A percentile compares a stretch with the other conserved stretches of the same genome.
phyloP scores from a whole-genome alignment of 2,113 vertebrate species.

The Triplophysa siluroides region DNA sequence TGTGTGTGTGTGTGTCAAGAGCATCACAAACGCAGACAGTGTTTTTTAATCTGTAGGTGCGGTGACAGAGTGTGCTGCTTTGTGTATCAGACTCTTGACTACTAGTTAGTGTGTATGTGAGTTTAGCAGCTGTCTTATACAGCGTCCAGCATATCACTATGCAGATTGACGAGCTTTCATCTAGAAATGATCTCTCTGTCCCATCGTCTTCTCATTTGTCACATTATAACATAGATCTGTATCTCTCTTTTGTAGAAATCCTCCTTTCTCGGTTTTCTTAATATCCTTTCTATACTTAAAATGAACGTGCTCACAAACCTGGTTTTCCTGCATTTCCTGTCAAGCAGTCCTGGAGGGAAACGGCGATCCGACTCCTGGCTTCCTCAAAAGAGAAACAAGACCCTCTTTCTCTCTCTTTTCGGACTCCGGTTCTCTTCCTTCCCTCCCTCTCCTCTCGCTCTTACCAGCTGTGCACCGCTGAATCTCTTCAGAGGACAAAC shows the following conservation, averaged over 20 bases:
- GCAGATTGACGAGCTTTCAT: slow-evolving; percentile 34
- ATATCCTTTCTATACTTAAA: background rate
- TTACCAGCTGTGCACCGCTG: slow-evolving; percentile 54
- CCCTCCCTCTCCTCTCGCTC: slow-evolving; percentile 35
- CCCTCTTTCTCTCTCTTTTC: slow-evolving; percentile 38
- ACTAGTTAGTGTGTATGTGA: slow-evolving; percentile 10
- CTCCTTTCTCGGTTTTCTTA: background rate
- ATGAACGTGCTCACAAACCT: slow-evolving; percentile 46
- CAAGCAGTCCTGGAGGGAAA: slow-evolving; percentile 42
- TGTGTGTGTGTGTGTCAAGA: background rate
- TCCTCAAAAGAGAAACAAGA: slow-evolving; percentile 48
- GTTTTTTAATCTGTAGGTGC: slow-evolving; percentile 31
- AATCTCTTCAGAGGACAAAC: slow-evolving; percentile 58
- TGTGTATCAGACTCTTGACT: slow-evolving; percentile 11
- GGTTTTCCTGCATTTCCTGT: slow-evolving; percentile 36
- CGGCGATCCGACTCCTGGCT: slow-evolving; percentile 36
- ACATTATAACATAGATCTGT: background rate
- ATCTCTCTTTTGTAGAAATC: slow-evolving; percentile 3
- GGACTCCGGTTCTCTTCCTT: slow-evolving; percentile 12
- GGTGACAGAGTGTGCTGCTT: slow-evolving; percentile 1
- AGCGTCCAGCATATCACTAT: slow-evolving; percentile 1
- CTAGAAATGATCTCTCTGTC: slow-evolving; percentile 9
- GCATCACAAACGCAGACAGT: slow-evolving; percentile 30
- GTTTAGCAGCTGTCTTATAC: slow-evolving; percentile 30
- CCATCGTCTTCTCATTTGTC: background rate